These are phyloP conservation scores for Ariopsis seemanni DNA, from an alignment of 2,113 vertebrate genomes.

Conservation along the genomic window DNA sequence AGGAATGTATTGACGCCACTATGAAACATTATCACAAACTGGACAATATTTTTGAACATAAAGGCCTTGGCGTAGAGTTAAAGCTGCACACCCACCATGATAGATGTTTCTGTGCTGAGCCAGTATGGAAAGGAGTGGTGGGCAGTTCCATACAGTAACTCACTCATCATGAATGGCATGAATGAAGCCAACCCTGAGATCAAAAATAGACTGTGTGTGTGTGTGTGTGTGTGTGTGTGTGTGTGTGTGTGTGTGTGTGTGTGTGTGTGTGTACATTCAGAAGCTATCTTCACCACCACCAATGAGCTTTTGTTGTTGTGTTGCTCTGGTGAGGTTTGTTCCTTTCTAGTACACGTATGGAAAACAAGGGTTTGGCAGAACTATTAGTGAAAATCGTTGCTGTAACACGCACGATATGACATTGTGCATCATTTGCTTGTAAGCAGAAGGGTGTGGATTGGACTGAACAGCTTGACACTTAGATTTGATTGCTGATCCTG, in stretches of 20 bases:
- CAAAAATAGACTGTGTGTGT: neutral
- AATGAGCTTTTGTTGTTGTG: slow-evolving; percentile 29
- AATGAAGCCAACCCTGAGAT: slow-evolving; percentile 2
- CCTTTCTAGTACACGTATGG: neutral
- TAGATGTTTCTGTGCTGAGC: slow-evolving; percentile 7
- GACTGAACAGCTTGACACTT: neutral
- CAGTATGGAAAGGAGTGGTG: slow-evolving; percentile 30
- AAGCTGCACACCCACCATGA: slow-evolving; percentile 25
- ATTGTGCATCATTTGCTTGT: neutral
- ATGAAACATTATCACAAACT: neutral
- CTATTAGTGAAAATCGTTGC: neutral
- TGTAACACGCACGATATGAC: neutral
- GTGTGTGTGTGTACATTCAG: neutral
- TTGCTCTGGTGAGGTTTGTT: slow-evolving; percentile 29
- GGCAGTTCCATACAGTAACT: slow-evolving; percentile 35
- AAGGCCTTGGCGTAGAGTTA: neutral
- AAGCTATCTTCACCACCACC: neutral
- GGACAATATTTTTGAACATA: neutral
- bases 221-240: neutral
- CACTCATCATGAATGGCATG: slow-evolving; percentile 15
- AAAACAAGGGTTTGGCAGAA: neutral
- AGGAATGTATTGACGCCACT: neutral
- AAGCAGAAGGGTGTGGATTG: neutral
- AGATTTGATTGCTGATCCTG: neutral
- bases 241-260: neutral